Base-by-base conservation (phyloP, 2,797 vertebrate genomes). In the Myotis pilosus region DNA sequence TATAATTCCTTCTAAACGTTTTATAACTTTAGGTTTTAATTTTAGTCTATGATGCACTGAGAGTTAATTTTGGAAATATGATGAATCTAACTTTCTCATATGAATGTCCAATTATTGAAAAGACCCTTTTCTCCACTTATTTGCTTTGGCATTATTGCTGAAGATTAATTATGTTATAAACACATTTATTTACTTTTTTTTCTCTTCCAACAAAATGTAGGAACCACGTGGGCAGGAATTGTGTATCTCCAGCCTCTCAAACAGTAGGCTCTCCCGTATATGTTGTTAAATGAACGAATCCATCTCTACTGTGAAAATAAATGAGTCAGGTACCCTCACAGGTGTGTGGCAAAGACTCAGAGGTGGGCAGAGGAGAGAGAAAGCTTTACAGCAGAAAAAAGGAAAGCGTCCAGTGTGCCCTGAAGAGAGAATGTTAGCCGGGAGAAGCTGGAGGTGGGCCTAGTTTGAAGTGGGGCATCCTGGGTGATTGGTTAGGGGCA, bases 401-500 rank as follows among this genome's bases (percentile, higher is more conserved):
- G 83, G 17, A 66, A 33, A 36, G 2, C 5, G 4, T 41, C 3
- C 0, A 16, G 17, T 1, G 5, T 16, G 2, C 66, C 25, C 60
- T 44, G 30, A 44, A 19, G 11, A 1, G 47, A 81, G 28, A 15
- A 25, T 13, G 6, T 36, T 51, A 44, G 51, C 15, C 4, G 0
- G 0, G 30, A n/a, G 19, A 36, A 25, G 20, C 19, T 38, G 49
- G 3, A 49, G 17, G 10, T 2, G 60, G 30, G 22, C 17, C 74
- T 25, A 6, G 6, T 9, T 6, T 15, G n/a, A 30, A 47, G 5
- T 16, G 12, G 3, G 2, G 19, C n/a, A 51, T 20, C 36, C 44
- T 36, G 1, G 3, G 25, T 9, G 6, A 62, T 28, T 36, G 6
- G 47, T 62, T 6, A 33, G 10, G 25, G 25, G 5, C 20, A 0